phyloP scores from a whole-genome alignment of 2,888 invertebrate genomes.

The Eupithecia centaureata region DNA sequence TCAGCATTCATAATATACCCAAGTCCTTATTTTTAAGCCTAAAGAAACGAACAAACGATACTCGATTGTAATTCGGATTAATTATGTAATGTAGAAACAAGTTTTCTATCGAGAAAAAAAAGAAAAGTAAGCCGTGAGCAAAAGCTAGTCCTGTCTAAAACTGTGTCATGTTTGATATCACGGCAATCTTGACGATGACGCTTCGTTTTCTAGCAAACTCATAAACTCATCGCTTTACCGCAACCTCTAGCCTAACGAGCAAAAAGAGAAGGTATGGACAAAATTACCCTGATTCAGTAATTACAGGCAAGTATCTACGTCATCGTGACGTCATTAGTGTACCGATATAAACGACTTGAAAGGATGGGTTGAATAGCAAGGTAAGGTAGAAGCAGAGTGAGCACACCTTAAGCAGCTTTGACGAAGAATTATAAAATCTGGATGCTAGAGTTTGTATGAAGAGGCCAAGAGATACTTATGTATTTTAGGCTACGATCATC shows the following conservation, averaged over 20 bases:
- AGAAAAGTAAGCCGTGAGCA: background rate
- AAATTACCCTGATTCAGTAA: conserved; percentile 80
- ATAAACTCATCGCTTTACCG: conserved; percentile 20
- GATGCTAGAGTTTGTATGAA: too few species aligned
- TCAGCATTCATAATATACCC: too few species aligned
- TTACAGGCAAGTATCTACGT: conserved; percentile 77
- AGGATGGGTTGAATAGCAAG: conserved; percentile 52
- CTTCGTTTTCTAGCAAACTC: conserved; percentile 51
- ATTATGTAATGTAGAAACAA: background rate
- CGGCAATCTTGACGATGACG: conserved; percentile 70
- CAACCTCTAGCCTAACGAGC: conserved; percentile 67
- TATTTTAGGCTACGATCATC: too few species aligned
- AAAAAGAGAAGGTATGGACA: conserved; percentile 73
- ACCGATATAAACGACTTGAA: conserved; percentile 55
- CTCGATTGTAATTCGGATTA: too few species aligned
- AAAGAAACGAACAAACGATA: too few species aligned
- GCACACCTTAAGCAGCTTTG: too few species aligned
- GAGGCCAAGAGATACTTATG: too few species aligned
- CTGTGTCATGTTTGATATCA: conserved; percentile 49
- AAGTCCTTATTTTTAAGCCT: too few species aligned
- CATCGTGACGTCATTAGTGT: conserved; percentile 79
- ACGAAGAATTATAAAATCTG: too few species aligned
- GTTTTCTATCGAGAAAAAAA: background rate
- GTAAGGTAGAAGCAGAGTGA: too few species aligned
- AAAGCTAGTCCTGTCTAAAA: background rate